Percentiles rank a stretch among this genome's conserved stretches.
Conservation (phyloP, 2,888 invertebrate species). For the Synanthedon tipuliformis region DNA sequence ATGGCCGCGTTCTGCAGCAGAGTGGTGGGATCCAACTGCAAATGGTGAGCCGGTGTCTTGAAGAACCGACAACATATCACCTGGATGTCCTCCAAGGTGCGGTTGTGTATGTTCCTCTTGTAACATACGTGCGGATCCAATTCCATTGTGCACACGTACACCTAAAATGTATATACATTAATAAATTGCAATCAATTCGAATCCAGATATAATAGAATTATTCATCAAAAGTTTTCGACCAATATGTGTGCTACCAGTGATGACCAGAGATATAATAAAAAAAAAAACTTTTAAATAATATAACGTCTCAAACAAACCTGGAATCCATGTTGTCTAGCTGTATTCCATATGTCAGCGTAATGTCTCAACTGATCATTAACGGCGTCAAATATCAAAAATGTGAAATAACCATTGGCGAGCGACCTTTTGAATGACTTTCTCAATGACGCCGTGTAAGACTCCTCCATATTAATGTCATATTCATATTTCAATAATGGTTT, state of each 20-base stretch:
- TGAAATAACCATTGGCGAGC: conserved; percentile 89
- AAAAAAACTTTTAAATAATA: background rate
- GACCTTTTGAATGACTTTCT: conserved; percentile 92
- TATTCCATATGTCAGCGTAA: conserved; percentile 90
- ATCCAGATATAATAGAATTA: too few species aligned
- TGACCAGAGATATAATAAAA: too few species aligned
- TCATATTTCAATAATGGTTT: conserved; percentile 85
- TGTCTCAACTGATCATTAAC: conserved; percentile 84
- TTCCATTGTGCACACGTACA: conserved; percentile 90
- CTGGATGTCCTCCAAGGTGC: conserved; percentile 82
- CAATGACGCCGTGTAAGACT: conserved; percentile 82
- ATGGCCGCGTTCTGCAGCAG: conserved; percentile 87
- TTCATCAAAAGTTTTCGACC: too few species aligned
- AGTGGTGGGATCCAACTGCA: conserved; percentile 83
- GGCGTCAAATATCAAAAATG: conserved; percentile 93
- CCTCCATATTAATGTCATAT: conserved; percentile 87
- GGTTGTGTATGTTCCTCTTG: conserved; percentile 87
- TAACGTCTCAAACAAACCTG: conserved; percentile 68
- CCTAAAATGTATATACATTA: conserved; percentile 61
- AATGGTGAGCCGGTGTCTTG: conserved; percentile 83
- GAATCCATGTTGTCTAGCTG: conserved; percentile 85
- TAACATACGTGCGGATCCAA: conserved; percentile 82
- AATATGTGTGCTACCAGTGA: too few species aligned
- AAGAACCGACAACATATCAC: conserved; percentile 79
- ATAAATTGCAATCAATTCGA: too few species aligned